phyloP scores from a whole-genome alignment of 2,888 invertebrate species.

The Celastrina argiolus region DNA sequence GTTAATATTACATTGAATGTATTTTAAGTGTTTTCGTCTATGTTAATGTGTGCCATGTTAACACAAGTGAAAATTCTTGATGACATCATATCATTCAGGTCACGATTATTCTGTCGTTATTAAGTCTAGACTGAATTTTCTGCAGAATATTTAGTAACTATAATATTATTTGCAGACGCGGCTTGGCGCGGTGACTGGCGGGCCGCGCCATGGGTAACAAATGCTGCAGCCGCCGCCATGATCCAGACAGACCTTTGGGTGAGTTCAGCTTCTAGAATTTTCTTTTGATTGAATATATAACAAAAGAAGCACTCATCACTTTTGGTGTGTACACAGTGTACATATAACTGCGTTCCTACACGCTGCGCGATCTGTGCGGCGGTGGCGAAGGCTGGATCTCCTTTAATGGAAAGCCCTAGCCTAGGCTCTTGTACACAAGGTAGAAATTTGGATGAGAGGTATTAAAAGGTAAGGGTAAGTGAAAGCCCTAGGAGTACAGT shows the following conservation, averaged over 20 bases:
- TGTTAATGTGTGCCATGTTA: slow-evolving; percentile 4
- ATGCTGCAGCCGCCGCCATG: slow-evolving; percentile 92
- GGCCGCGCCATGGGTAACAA: slow-evolving; percentile 88
- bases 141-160: neutral
- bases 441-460: too few species aligned
- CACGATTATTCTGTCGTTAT: neutral
- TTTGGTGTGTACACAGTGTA: too few species aligned
- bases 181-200: slow-evolving; percentile 75
- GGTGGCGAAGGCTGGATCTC: too few species aligned
- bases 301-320: too few species aligned
- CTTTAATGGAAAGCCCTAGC: too few species aligned
- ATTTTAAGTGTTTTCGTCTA: neutral
- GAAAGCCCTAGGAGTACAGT: too few species aligned
- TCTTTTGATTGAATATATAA: neutral
- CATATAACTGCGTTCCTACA: too few species aligned
- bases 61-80: neutral
- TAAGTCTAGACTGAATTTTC: neutral
- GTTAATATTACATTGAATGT: neutral
- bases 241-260: slow-evolving; percentile 83
- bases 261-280: slow-evolving; percentile 34
- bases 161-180: slow-evolving; percentile 53
- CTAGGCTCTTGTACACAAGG: too few species aligned
- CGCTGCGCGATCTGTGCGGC: too few species aligned
- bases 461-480: too few species aligned
- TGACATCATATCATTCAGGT: neutral